phyloP scores from a whole-genome alignment of 2,797 vertebrate genomes.

The Prionace glauca region DNA sequence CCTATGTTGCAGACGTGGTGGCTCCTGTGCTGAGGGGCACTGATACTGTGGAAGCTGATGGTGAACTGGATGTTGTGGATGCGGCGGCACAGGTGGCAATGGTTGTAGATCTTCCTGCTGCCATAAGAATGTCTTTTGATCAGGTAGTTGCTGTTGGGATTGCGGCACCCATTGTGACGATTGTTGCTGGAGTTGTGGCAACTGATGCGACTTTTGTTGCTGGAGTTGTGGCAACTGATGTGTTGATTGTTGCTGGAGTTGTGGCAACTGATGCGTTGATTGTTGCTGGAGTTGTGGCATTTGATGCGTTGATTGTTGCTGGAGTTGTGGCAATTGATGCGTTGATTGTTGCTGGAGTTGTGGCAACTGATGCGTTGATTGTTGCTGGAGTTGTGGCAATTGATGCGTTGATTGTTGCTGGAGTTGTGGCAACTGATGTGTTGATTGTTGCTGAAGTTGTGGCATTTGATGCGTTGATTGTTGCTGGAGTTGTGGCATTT shows the following conservation, averaged over 20 bases:
- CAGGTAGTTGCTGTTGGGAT: not conserved
- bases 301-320: not conserved
- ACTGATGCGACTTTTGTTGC: not conserved
- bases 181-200: not conserved
- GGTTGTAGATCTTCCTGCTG: constrained; percentile 12
- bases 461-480: not conserved
- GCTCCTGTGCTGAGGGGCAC: not conserved
- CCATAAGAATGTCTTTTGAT: constrained; percentile 13
- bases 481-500: not conserved
- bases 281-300: not conserved
- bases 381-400: not conserved
- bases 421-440: not conserved
- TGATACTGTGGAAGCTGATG: constrained; percentile 24
- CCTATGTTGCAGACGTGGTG: constrained; percentile 5
- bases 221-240: not conserved
- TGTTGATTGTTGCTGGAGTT: not conserved
- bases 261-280: not conserved
- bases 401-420: not conserved
- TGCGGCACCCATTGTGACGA: not conserved
- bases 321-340: not conserved
- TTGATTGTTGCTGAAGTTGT: not conserved
- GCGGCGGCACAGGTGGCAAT: not conserved
- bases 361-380: not conserved
- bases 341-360: not conserved
- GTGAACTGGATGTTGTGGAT: not conserved